Evolutionary conservation across 2,113 vertebrate species (phyloP).

Genomic region (Cyanocitta stelleri): DNA sequence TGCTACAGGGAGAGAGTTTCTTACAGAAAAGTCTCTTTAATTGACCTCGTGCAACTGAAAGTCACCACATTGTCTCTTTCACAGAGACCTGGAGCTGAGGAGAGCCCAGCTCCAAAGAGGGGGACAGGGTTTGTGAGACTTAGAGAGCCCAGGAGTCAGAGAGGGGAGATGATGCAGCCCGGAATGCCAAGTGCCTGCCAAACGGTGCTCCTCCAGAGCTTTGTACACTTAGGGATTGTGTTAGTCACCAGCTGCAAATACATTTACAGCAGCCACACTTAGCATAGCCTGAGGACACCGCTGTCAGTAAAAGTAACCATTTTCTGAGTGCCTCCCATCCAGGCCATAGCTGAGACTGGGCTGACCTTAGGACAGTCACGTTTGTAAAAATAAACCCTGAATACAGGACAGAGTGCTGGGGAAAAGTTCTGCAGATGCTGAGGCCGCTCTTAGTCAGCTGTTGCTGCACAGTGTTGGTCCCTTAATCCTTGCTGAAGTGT

Average conservation of each 20-base stretch:
- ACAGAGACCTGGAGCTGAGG: not conserved
- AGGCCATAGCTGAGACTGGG: conserved; percentile 23
- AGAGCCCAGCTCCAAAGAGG: not conserved
- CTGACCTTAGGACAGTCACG: conserved; percentile 51
- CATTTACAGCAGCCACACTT: not conserved
- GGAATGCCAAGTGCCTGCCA: not conserved
- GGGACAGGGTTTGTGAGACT: not conserved
- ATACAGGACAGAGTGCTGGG: conserved; percentile 12
- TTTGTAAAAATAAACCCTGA: conserved; percentile 63
- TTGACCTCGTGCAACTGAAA: not conserved
- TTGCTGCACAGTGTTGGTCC: conserved; percentile 23
- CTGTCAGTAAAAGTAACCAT: not conserved
- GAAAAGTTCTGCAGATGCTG: not conserved
- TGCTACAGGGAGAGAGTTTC: not conserved
- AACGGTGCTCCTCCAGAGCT: not conserved
- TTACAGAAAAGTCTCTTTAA: not conserved
- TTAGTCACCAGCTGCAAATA: conserved; percentile 16
- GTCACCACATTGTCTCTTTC: not conserved
- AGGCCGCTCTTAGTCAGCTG: conserved; percentile 12
- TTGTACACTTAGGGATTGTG: not conserved
- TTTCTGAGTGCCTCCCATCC: conserved; percentile 24
- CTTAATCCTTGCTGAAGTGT: conserved; percentile 15
- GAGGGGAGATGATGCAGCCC: not conserved
- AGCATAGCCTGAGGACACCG: not conserved
- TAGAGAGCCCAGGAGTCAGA: not conserved